phyloP scores from a whole-genome alignment of 2,113 vertebrate species.

The Periophthalmodon schlosseri region DNA sequence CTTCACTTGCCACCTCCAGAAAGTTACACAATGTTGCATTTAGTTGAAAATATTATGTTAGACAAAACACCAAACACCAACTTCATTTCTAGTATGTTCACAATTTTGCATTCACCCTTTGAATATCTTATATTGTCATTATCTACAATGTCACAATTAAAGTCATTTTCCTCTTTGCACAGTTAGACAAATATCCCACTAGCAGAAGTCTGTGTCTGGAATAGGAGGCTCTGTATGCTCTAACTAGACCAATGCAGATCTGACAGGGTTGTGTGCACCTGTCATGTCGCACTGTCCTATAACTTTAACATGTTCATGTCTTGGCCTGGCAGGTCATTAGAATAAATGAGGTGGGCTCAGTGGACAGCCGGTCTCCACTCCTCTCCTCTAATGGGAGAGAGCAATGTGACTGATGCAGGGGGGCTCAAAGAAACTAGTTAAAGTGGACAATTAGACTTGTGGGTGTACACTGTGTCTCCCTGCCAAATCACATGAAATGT shows the following conservation, averaged over 20 bases:
- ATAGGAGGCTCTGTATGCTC: conserved; percentile 82
- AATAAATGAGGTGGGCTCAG: conserved; percentile 94
- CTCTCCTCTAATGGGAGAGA: conserved; percentile 85
- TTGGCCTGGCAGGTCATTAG: conserved; percentile 97
- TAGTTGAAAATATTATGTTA: not conserved
- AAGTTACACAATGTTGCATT: no score
- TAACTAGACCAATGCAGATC: conserved; percentile 88
- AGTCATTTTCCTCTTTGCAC: conserved; percentile 52
- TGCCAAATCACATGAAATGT: conserved; percentile 93
- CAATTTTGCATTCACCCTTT: not conserved
- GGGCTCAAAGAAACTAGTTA: conserved; percentile 90
- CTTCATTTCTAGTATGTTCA: not conserved
- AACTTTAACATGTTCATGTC: conserved; percentile 97
- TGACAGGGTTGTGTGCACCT: conserved; percentile 89
- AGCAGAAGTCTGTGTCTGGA: conserved; percentile 62
- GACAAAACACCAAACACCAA: not conserved
- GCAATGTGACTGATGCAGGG: conserved; percentile 89
- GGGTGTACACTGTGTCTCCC: conserved; percentile 75
- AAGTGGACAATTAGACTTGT: conserved; percentile 94
- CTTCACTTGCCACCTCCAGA: no score
- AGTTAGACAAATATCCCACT: conserved; percentile 21
- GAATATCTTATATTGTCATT: conserved; percentile 73
- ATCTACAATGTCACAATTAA: conserved; percentile 87
- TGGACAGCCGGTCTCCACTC: conserved; percentile 80
- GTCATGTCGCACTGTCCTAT: conserved; percentile 87